Evolutionary conservation across 1,140 invertebrate genomes (phyloP), one percentile per base, ranked within the genome.

Genomic region (Potamilus streckersoni): DNA sequence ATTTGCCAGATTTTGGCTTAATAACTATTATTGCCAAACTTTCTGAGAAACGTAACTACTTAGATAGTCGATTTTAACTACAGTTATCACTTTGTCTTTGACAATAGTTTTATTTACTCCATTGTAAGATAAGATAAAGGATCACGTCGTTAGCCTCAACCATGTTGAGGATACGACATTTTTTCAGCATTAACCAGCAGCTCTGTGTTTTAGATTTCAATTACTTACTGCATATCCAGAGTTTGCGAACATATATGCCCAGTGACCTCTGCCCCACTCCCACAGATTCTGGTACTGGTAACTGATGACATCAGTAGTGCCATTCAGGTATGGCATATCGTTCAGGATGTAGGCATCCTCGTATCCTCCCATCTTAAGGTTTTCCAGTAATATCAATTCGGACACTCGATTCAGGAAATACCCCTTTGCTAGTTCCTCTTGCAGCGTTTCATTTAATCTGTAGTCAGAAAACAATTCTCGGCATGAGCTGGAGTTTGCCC

Each of bases 211-310:
- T 38, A 19, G 14, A 64, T 20, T 55, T 27, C 2, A 79, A 63
- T 2, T 31, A 59, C 63, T 67, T 79, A 88, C 87, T 76, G 86
- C 85, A 71, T 85, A 88, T 8, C 83, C 85, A 20, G 71, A 71
- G 71, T 88, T 88, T 19, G 87, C 87, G 16, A 87, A 72, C 16
- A 74, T 78, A 72, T 87, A 87, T 1, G 86, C 83, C 49, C 83
- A 74, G n/a, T 82, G 78, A 17, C 77, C 82, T 0, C 61, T 60
- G 31, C 85, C 83, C 81, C 81, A 84, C 60, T 88, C 87, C 86
- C 86, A 88, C 11, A 87, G 79, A 64, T 87, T 88, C 23, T 86
- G 74, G 83, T 86, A 88, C 1, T 81, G 60, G 17, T 64, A 73
- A n/a, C 58, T 71, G 2, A 73, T 11, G 23, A 74, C 49, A 61